phyloP scores from a whole-genome alignment of 2,797 vertebrate genomes.

The Smutsia temminckii region DNA sequence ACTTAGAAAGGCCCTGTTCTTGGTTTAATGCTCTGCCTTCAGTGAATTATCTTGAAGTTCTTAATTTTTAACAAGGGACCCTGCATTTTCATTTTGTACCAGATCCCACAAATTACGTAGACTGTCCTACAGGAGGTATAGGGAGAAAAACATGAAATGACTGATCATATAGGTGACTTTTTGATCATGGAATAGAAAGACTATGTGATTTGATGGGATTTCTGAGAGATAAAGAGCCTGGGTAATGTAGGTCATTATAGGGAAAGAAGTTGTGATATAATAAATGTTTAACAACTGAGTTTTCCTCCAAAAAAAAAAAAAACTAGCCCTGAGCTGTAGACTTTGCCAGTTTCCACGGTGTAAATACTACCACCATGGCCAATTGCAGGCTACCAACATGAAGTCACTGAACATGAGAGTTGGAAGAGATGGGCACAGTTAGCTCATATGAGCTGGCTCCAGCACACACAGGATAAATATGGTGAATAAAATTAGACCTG shows the following conservation, averaged over 20 bases:
- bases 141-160: constrained; percentile 1
- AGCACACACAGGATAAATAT: neutral
- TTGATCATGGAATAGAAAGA: neutral
- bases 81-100: constrained; percentile 36
- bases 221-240: neutral
- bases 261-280: neutral
- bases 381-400: neutral
- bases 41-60: neutral
- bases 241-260: neutral
- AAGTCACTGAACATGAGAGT: neutral
- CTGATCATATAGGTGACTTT: neutral
- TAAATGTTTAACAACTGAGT: neutral
- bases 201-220: neutral
- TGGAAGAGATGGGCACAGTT: neutral
- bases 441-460: neutral
- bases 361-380: neutral
- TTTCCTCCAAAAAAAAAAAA: neutral
- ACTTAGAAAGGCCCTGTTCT: neutral
- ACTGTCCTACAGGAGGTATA: neutral
- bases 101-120: neutral
- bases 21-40: neutral
- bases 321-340: neutral
- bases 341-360: neutral
- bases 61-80: neutral
- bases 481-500: neutral